A percentile compares a stretch with the other conserved stretches of the same genome.
These are phyloP conservation scores for Acromyrmex echinatior DNA, from an alignment of 1,140 invertebrate species.

Conservation along the genomic window DNA sequence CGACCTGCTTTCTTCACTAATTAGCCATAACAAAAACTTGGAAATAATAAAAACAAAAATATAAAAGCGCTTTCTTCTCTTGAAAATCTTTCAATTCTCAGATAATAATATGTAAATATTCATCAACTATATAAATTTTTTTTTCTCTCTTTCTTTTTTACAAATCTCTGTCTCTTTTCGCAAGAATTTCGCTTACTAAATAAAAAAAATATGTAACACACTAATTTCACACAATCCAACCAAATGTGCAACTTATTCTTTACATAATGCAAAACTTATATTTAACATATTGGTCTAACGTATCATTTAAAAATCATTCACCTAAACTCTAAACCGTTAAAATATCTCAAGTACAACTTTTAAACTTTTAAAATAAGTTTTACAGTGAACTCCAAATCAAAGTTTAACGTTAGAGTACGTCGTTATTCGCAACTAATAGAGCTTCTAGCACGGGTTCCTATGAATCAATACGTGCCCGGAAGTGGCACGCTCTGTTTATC, in stretches of 20 bases:
- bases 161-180: not conserved
- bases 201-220: not conserved
- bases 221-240: not conserved
- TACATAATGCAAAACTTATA: not conserved
- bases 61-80: not conserved
- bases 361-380: not conserved
- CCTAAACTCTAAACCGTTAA: too few relatives aligned
- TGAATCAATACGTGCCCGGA: conserved; percentile 51
- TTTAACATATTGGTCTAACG: not conserved
- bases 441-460: conserved; percentile 26
- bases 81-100: not conserved
- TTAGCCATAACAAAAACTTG: not conserved
- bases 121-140: not conserved
- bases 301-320: not conserved
- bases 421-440: conserved; percentile 47
- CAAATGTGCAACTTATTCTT: not conserved
- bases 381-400: not conserved
- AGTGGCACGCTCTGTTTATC: conserved; percentile 62
- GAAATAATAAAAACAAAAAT: conserved; percentile 9
- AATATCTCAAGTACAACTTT: not conserved
- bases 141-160: not conserved
- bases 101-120: not conserved
- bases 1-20: not conserved
- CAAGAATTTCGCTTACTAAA: not conserved
- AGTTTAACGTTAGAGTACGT: conserved; percentile 7